These are phyloP conservation scores for Hydrotaea diabolus DNA, from an alignment of 2,888 invertebrate species.

Conservation along the genomic window DNA sequence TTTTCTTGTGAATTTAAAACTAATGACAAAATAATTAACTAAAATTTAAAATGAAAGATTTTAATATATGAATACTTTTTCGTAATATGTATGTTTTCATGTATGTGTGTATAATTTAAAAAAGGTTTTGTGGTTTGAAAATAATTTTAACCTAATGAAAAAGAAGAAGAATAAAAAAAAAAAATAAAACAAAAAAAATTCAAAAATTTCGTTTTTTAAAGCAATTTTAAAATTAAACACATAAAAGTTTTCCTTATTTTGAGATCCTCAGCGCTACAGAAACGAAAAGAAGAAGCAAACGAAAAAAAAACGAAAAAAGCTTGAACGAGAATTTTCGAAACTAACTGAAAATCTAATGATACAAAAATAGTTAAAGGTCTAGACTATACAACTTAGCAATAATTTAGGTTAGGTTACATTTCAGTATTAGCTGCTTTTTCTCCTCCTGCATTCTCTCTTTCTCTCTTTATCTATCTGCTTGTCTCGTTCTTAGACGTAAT, in stretches of 20 bases:
- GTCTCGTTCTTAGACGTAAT: conserved; percentile 67
- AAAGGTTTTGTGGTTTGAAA: background rate
- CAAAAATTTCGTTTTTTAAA: background rate
- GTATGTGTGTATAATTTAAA: conserved; percentile 2
- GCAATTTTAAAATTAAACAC: too few relatives aligned
- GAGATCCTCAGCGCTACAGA: conserved; percentile 62
- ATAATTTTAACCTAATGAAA: background rate
- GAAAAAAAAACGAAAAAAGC: background rate
- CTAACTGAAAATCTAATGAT: background rate
- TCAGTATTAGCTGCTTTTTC: conserved; percentile 43
- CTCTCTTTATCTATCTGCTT: too few relatives aligned
- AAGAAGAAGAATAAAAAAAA: background rate
- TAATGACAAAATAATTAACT: conserved; percentile 58
- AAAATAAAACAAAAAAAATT: conserved; percentile 11
- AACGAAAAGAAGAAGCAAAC: conserved; percentile 45
- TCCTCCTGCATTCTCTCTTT: background rate
- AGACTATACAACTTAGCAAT: conserved; percentile 46
- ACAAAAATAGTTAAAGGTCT: conserved; percentile 20
- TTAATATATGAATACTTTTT: conserved; percentile 59
- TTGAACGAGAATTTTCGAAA: too few relatives aligned
- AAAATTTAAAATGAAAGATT: conserved; percentile 52
- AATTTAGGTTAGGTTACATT: conserved; percentile 11
- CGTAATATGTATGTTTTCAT: conserved; percentile 33
- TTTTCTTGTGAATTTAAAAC: conserved; percentile 49
- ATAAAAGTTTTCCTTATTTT: conserved; percentile 30